Evolutionary conservation across 2,113 vertebrate genomes (phyloP).

Genomic region (Carollia perspicillata): DNA sequence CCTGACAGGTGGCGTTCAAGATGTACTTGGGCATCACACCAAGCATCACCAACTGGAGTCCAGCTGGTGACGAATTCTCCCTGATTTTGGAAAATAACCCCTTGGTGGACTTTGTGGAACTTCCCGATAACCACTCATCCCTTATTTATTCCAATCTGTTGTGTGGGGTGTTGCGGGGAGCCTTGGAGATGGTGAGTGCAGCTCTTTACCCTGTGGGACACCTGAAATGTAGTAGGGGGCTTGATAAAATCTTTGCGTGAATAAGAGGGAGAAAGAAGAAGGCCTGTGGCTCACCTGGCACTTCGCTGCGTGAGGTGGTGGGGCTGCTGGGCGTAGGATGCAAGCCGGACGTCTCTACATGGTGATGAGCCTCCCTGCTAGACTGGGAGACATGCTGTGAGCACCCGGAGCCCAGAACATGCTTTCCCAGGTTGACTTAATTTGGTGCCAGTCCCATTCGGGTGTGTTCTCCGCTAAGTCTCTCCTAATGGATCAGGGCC

Average conservation of each 20-base stretch:
- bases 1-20: conserved; percentile 94
- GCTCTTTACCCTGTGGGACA: not conserved
- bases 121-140: conserved; percentile 95
- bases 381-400: not conserved
- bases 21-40: conserved; percentile 98
- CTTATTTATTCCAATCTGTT: conserved; percentile 97
- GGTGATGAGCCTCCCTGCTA: not conserved
- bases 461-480: not conserved
- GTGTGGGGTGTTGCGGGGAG: conserved; percentile 94
- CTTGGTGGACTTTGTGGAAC: conserved; percentile 97
- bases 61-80: conserved; percentile 97
- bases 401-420: not conserved
- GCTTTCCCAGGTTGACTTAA: not conserved
- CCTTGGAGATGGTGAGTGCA: conserved; percentile 95
- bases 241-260: not conserved
- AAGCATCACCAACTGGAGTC: conserved; percentile 98
- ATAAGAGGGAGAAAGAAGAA: not conserved
- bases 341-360: fast-evolving
- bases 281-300: not conserved
- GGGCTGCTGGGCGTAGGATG: not conserved
- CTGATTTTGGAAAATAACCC: conserved; percentile 98
- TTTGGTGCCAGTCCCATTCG: not conserved
- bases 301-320: not conserved
- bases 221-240: not conserved
- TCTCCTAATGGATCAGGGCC: not conserved